Evolutionary conservation across 2,113 vertebrate species (phyloP).

Genomic region (Sorex fumeus): DNA sequence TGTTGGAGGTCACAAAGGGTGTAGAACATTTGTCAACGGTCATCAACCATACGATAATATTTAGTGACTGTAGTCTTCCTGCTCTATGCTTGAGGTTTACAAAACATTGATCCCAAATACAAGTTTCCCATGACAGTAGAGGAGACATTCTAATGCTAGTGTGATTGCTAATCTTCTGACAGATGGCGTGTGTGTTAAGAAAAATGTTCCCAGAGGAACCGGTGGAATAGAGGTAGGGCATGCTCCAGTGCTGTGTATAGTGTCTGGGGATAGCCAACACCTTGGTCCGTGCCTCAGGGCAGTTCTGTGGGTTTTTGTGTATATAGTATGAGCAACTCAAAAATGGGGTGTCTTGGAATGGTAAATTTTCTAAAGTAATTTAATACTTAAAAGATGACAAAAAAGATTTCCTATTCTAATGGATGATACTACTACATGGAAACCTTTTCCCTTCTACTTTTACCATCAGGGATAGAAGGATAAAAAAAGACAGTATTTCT

Average conservation of each 20-base stretch:
- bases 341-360: background rate
- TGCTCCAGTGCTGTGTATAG: background rate
- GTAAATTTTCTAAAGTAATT: background rate
- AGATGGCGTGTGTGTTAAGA: background rate
- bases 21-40: background rate
- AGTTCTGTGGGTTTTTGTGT: background rate
- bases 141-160: no score
- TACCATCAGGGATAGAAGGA: background rate
- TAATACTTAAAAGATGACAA: slow-evolving; percentile 1
- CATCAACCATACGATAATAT: background rate
- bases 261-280: background rate
- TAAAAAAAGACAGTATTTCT: background rate
- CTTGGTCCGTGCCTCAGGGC: background rate
- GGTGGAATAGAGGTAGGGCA: background rate
- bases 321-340: background rate
- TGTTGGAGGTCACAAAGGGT: background rate
- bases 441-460: background rate
- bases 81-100: background rate
- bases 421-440: background rate
- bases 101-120: background rate
- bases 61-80: background rate
- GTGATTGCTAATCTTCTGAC: background rate
- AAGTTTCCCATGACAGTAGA: background rate
- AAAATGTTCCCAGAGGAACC: background rate
- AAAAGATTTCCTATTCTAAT: background rate